phyloP scores from a whole-genome alignment of 2,113 vertebrate species.

The Naja naja region DNA sequence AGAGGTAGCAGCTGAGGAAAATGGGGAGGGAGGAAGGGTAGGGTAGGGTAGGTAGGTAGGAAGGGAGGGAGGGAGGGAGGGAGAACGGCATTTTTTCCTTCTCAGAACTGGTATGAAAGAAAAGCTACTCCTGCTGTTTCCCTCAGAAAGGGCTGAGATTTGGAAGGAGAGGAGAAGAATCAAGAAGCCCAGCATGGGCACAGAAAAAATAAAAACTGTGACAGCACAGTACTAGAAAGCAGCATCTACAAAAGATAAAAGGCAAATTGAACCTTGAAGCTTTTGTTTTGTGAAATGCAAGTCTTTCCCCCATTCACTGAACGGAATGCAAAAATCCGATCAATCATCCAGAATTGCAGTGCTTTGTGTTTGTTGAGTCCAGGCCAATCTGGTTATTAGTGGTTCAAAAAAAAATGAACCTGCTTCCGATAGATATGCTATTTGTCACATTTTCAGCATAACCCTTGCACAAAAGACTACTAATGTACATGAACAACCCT shows the following conservation, averaged over 20 bases:
- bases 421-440: neutral
- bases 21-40: no score
- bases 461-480: neutral
- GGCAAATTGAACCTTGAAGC: neutral
- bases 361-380: neutral
- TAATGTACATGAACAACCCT: neutral
- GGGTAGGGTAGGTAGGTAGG: no score
- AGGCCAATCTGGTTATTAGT: neutral
- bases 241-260: neutral
- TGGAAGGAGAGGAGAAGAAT: neutral
- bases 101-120: neutral
- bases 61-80: fast-evolving
- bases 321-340: neutral
- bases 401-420: neutral
- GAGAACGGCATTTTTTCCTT: neutral
- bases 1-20: neutral
- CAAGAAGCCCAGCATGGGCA: neutral
- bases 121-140: neutral
- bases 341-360: neutral
- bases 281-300: neutral
- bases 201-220: neutral
- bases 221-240: neutral
- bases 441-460: neutral
- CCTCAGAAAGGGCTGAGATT: neutral
- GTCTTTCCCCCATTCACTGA: neutral